Percentiles rank a stretch among this genome's conserved stretches.
Conservation (phyloP, 2,797 vertebrate species). For the Leptodactylus fallax region DNA sequence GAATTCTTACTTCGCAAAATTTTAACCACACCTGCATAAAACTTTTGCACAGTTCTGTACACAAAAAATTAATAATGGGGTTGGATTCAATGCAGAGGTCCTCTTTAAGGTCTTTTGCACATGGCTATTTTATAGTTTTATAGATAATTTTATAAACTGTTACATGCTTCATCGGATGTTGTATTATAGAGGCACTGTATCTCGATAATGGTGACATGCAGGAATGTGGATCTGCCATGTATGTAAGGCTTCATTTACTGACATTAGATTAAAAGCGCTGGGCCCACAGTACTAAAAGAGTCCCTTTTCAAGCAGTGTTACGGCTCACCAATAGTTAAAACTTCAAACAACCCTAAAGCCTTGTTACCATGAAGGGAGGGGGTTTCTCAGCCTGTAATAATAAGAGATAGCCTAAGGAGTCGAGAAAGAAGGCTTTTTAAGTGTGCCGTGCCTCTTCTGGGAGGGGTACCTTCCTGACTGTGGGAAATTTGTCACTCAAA, state of each 20-base stretch:
- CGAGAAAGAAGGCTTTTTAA: not conserved
- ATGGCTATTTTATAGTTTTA: no score
- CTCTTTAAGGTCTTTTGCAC: no score
- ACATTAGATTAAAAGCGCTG: not conserved
- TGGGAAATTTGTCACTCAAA: slow-evolving; percentile 40
- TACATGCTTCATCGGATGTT: no score
- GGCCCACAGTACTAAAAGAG: not conserved
- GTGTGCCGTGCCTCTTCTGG: not conserved
- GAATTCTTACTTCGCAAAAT: no score
- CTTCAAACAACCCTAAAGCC: not conserved
- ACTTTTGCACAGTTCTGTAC: no score
- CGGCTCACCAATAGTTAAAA: slow-evolving; percentile 7
- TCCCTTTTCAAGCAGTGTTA: not conserved
- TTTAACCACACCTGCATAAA: no score
- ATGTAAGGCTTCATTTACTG: no score
- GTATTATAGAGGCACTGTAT: no score
- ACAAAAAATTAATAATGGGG: no score
- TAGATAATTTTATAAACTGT: no score
- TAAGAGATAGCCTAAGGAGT: not conserved
- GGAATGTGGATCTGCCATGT: not conserved
- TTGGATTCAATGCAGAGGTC: no score
- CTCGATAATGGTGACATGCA: not conserved
- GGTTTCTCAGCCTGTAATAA: slow-evolving; percentile 20
- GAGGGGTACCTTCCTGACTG: slow-evolving; percentile 2
- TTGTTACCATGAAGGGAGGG: not conserved